Percentiles rank a stretch among this genome's conserved stretches.
Conservation (phyloP, 2,113 vertebrate genomes). For the Delphinapterus leucas region DNA sequence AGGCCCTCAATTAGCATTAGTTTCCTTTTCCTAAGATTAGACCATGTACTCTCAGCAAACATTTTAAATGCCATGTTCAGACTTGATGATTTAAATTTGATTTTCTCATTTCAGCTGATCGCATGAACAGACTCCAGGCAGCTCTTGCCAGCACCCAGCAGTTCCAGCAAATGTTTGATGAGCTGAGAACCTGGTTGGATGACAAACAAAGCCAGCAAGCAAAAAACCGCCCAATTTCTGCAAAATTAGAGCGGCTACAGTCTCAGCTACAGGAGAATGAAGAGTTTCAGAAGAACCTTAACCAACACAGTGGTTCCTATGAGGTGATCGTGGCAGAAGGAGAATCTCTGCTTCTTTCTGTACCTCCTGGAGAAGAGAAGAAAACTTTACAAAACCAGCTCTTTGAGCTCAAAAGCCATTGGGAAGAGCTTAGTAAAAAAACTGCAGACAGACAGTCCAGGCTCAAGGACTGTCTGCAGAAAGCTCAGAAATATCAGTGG, state of each 20-base stretch:
- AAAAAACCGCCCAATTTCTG: constrained; percentile 86
- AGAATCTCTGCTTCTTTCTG: constrained; percentile 88
- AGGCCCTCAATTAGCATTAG: neutral
- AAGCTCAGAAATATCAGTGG: constrained; percentile 92
- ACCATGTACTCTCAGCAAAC: constrained; percentile 60
- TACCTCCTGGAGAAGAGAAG: constrained; percentile 91
- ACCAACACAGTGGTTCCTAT: constrained; percentile 95
- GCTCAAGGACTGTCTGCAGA: constrained; percentile 90
- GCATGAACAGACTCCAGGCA: constrained; percentile 95
- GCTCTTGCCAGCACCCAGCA: constrained; percentile 97
- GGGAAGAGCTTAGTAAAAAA: constrained; percentile 90
- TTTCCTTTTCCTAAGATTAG: constrained; percentile 68
- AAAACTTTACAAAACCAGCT: constrained; percentile 89
- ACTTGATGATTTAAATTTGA: constrained; percentile 74
- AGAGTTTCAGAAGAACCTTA: constrained; percentile 92
- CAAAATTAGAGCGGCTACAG: constrained; percentile 88
- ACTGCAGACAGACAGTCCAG: constrained; percentile 84
- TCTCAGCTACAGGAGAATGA: constrained; percentile 90
- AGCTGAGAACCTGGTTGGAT: constrained; percentile 94
- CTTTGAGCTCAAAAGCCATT: constrained; percentile 88
- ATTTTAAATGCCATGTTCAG: constrained; percentile 67
- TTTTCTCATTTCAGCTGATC: constrained; percentile 87
- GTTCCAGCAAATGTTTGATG: constrained; percentile 99
- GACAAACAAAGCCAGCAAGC: constrained; percentile 83
- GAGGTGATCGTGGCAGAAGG: constrained; percentile 95